These are phyloP conservation scores for Hemicordylus capensis DNA, from an alignment of 2,113 vertebrate species.

Conservation along the genomic window DNA sequence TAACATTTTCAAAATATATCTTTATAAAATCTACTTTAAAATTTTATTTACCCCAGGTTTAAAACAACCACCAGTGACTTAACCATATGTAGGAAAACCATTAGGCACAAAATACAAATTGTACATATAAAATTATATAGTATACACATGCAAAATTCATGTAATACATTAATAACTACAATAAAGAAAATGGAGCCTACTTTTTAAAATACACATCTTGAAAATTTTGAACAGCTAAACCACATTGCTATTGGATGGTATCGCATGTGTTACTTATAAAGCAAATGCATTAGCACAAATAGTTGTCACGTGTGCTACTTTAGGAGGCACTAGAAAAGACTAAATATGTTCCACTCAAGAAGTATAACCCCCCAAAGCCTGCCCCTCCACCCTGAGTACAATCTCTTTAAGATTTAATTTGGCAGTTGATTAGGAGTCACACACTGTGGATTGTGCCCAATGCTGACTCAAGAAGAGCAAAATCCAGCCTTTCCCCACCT, in stretches of 20 bases:
- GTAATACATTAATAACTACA: conserved; percentile 63
- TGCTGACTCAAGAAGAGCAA: not conserved
- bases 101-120: conserved; percentile 78
- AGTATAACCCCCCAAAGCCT: not conserved
- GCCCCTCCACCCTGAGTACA: not conserved
- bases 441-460: not conserved
- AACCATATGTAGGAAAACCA: conserved; percentile 68
- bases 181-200: conserved; percentile 17
- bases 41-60: conserved; percentile 51
- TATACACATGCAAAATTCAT: conserved; percentile 68
- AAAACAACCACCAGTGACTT: conserved; percentile 52
- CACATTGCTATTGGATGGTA: conserved; percentile 9
- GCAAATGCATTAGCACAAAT: conserved; percentile 45
- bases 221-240: conserved; percentile 35
- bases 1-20: conserved; percentile 62
- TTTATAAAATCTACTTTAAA: conserved; percentile 61
- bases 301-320: conserved; percentile 23
- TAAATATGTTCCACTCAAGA: conserved; percentile 9
- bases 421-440: not conserved
- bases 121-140: conserved; percentile 64
- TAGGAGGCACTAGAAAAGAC: conserved; percentile 29
- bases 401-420: not conserved
- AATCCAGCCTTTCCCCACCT: no score
- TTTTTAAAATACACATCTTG: not conserved
- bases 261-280: conserved; percentile 9